Evolutionary conservation across 2,113 vertebrate genomes (phyloP), one percentile per base, ranked within the genome.

Genomic region (Enhydra lutris): DNA sequence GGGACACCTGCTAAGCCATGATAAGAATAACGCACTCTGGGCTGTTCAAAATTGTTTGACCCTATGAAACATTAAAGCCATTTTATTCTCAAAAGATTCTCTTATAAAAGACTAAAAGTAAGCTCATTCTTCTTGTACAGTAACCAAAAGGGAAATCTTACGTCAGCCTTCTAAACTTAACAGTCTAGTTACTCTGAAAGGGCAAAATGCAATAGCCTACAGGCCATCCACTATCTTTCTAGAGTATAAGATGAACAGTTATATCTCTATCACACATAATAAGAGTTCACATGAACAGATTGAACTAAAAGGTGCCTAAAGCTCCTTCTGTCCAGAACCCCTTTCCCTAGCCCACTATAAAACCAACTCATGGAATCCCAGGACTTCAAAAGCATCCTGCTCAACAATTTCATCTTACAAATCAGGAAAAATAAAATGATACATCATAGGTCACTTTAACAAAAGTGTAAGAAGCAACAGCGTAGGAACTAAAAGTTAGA

Each of bases 1-100:
- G 13, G 94, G 76, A 90, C 80, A 97, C 95, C 95, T 92, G 87
- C 94, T 94, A 96, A 92, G 94, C 83, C 90, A 59, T 90, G 94
- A 95, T 97, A 97, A 98, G 95, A 97, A 97, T 89, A 97, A 98
- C 92, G 80, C 71, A 92, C 95, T 95, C 90, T 65, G 14, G 83
- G 93, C 52, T 95, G 82, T 87, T 96, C 79, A 88, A 89, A 97
- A 84, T 94, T 73, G 79, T 87, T 96, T 96, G 97, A 97, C 94
- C 91, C 97, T 79, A 79, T 95, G 84, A 98, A 98, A 97, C 96
- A 97, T 97, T 96, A 97, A 97, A 98, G 94, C 52, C 15, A 23
- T 89, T 97, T 93, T 95, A 89, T 92, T 97, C 94, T 94, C 97
- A 94, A 87, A 95, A 74, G 31, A 42, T 29, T 96, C 63, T 87